Evolutionary conservation across 1,140 invertebrate genomes (phyloP).

Genomic region (Agrypnia vestita): DNA sequence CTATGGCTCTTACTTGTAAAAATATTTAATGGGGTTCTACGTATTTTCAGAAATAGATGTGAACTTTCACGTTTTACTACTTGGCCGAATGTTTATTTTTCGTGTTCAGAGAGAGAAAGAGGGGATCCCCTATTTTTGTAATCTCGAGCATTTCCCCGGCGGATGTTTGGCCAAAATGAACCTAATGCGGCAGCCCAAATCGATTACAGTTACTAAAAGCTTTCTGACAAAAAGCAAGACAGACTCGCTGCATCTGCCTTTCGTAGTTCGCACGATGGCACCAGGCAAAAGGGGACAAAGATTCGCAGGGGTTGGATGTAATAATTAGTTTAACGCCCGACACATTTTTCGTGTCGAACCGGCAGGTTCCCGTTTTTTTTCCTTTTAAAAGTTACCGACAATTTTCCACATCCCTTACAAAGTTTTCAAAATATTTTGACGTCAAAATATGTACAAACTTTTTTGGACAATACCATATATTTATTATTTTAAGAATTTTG

Average conservation of each 20-base stretch:
- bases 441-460: no score
- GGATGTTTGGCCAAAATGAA: slow-evolving; percentile 55
- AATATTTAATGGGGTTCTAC: no score
- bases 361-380: neutral
- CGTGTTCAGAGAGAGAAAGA: slow-evolving; percentile 22
- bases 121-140: slow-evolving; percentile 50
- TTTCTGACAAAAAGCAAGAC: slow-evolving; percentile 44
- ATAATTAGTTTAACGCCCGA: slow-evolving; percentile 23
- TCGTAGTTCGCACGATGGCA: slow-evolving; percentile 40
- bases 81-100: slow-evolving; percentile 35
- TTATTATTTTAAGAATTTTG: no score
- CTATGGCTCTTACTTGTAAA: no score
- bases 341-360: neutral
- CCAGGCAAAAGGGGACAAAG: neutral
- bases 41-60: no score
- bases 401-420: neutral
- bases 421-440: neutral
- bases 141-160: slow-evolving; percentile 42
- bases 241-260: slow-evolving; percentile 52
- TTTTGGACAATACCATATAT: no score
- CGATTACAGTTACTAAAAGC: slow-evolving; percentile 56
- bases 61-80: slow-evolving; percentile 16
- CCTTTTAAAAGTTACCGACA: no score
- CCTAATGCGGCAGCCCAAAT: slow-evolving; percentile 55
- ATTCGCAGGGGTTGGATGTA: neutral